Evolutionary conservation across 2,797 vertebrate genomes (phyloP).

Genomic region (Chaetodon trifasciatus): DNA sequence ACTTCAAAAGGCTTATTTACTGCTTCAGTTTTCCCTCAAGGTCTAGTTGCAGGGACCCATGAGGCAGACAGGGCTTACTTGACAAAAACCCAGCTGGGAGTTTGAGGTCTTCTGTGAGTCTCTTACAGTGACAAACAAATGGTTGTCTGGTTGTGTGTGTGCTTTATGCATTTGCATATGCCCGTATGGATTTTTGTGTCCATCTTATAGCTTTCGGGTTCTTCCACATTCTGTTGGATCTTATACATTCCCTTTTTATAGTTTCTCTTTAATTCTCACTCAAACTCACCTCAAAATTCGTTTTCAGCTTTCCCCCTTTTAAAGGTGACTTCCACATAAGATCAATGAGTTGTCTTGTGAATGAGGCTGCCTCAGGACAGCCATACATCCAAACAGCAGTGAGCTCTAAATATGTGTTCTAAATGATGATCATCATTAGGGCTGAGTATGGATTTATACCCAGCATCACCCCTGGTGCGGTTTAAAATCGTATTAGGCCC

Average conservation of each 20-base stretch:
- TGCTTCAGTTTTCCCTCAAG: slow-evolving; percentile 26
- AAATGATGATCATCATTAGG: slow-evolving; percentile 81
- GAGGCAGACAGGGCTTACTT: slow-evolving; percentile 19
- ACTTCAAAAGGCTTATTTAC: slow-evolving; percentile 46
- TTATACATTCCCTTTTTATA: background rate
- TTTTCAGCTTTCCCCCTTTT: slow-evolving; percentile 43
- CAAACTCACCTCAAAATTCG: slow-evolving; percentile 38
- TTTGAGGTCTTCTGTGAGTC: slow-evolving; percentile 13
- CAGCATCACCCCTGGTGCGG: slow-evolving; percentile 72
- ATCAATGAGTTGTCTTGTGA: slow-evolving; percentile 77
- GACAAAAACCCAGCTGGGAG: slow-evolving; percentile 11
- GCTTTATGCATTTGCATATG: slow-evolving; percentile 16
- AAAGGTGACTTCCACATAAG: slow-evolving; percentile 75
- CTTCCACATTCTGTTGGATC: background rate
- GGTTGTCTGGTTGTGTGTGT: slow-evolving; percentile 12
- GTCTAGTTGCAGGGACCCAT: slow-evolving; percentile 43
- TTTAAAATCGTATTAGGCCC: slow-evolving; percentile 79
- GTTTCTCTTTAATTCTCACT: slow-evolving; percentile 15
- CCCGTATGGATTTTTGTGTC: background rate
- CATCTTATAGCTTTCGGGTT: background rate
- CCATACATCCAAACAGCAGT: slow-evolving; percentile 73
- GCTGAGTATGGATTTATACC: slow-evolving; percentile 76
- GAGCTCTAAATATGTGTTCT: slow-evolving; percentile 76
- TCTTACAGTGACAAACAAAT: slow-evolving; percentile 8
- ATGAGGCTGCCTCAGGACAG: slow-evolving; percentile 68